Percentiles rank a stretch among this genome's conserved stretches.
phyloP scores from a whole-genome alignment of 2,797 vertebrate species.

The Mus caroli region DNA sequence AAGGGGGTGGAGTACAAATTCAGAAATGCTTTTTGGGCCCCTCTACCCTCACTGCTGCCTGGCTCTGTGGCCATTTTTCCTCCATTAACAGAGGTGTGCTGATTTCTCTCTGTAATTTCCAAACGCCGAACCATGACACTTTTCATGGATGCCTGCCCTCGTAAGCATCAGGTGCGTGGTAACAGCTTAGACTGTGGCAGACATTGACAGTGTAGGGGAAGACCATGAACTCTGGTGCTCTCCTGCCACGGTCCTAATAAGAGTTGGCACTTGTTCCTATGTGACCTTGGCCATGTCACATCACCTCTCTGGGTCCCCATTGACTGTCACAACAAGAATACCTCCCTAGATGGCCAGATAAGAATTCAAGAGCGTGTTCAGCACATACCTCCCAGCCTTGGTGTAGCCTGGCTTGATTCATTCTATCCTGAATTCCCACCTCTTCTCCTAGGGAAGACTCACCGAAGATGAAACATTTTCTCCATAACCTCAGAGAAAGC shows the following conservation, averaged over 20 bases:
- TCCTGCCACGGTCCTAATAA: neutral
- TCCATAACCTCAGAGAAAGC: slow-evolving; percentile 62
- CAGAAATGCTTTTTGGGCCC: neutral
- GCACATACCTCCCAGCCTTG: rapidly evolving
- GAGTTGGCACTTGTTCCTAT: neutral
- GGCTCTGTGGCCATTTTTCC: neutral
- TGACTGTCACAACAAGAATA: no score
- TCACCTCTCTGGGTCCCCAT: neutral
- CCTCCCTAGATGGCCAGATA: neutral
- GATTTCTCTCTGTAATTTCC: slow-evolving; percentile 24
- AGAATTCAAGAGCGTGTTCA: neutral
- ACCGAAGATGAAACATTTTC: slow-evolving; percentile 64
- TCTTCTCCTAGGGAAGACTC: slow-evolving; percentile 60
- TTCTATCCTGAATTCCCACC: neutral
- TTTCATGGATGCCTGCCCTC: neutral
- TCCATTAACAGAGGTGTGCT: neutral
- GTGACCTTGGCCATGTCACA: neutral
- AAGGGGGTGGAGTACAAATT: neutral
- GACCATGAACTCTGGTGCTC: neutral
- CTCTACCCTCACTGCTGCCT: neutral
- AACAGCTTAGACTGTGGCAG: neutral
- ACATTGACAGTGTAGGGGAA: neutral
- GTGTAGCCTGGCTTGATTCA: neutral
- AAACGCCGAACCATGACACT: neutral
- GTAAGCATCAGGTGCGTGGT: neutral